Conservation (phyloP, 2,113 vertebrate genomes). For the Dasypus novemcinctus region DNA sequence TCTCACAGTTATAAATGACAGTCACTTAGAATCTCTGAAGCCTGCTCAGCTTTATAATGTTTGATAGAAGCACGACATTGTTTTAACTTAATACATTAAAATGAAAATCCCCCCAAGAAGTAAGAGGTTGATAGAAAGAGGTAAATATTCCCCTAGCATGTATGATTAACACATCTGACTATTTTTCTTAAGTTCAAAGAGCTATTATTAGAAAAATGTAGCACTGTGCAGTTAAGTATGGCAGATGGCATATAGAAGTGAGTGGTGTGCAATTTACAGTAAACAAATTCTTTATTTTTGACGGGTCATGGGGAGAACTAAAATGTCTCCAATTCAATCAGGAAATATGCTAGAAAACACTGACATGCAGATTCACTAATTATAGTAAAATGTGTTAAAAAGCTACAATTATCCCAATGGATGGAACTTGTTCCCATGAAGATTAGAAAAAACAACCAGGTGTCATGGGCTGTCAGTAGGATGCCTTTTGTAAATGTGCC, state of each 20-base stretch:
- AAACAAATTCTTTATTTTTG: conserved; percentile 98
- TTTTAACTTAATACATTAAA: conserved; percentile 45
- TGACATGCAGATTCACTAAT: conserved; percentile 75
- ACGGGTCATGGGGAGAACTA: conserved; percentile 91
- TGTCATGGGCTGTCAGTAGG: conserved; percentile 41
- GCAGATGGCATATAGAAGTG: conserved; percentile 92
- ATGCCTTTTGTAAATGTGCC: conserved; percentile 66
- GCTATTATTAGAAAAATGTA: conserved; percentile 85
- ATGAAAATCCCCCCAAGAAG: conserved; percentile 53
- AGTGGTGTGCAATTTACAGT: conserved; percentile 91
- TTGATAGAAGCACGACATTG: conserved; percentile 46
- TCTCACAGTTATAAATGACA: conserved; percentile 22
- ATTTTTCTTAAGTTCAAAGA: conserved; percentile 80
- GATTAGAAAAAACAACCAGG: conserved; percentile 64
- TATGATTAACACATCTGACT: conserved; percentile 65
- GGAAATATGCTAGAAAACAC: conserved; percentile 79
- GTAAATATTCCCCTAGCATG: conserved; percentile 45
- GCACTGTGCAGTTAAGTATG: conserved; percentile 77
- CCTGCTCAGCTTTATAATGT: not conserved
- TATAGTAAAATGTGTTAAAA: conserved; percentile 68
- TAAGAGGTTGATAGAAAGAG: conserved; percentile 34
- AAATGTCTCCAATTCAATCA: conserved; percentile 84
- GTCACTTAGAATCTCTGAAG: conserved; percentile 19
- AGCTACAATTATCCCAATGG: conserved; percentile 75
- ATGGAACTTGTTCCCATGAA: conserved; percentile 62